Base-by-base conservation (phyloP, 2,888 invertebrate species). In the Cryptocephalus moraei region DNA sequence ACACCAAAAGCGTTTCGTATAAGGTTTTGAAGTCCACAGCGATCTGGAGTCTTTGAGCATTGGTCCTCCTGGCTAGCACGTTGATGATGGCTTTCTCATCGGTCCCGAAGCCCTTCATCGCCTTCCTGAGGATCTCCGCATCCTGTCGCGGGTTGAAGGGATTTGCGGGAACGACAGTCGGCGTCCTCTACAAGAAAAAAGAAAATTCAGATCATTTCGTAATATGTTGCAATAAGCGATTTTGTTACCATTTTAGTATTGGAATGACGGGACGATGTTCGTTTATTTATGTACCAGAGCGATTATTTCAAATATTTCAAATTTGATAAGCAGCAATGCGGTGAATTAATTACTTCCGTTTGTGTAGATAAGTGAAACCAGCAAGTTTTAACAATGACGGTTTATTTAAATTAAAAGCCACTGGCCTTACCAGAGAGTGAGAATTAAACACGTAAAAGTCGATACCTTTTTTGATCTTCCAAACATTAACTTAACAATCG, bases 31-130 rank as follows among this genome's bases (percentile, higher is more conserved):
- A 93, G 62, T 84, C 82, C 31, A 79, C 75, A 14, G 84, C 80
- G 59, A 93, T 88, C 63, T 90, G 82, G 57, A 90, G 77, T 48
- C 96, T 79, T 70, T 97, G 94, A 32, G 79, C 79, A 63, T 93
- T 92, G 55, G 84, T 84, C 43, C 95, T 81, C 54, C 81, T 80
- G 8, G 87, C 81, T 41, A 96, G 74, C 9, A 95, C 82, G 58
- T 85, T 82, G 49, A 93, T 91, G 59, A 95, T 85, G 1, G 88
- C 78, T 63, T 86, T 85, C 67, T 95, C 94, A 66, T 95, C 90
- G 0, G 94, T 94, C 33, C 93, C 91, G 58, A 88, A 82, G 44
- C 91, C 92, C 72, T 91, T 91, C 92, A 92, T 92, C 0, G 92
- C 91, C 61, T 85, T 86, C n/a, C 91, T 78, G 22, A 92, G 75